Evolutionary conservation across 2,888 invertebrate genomes (phyloP).

Genomic region (Anoplius nigerrimus): DNA sequence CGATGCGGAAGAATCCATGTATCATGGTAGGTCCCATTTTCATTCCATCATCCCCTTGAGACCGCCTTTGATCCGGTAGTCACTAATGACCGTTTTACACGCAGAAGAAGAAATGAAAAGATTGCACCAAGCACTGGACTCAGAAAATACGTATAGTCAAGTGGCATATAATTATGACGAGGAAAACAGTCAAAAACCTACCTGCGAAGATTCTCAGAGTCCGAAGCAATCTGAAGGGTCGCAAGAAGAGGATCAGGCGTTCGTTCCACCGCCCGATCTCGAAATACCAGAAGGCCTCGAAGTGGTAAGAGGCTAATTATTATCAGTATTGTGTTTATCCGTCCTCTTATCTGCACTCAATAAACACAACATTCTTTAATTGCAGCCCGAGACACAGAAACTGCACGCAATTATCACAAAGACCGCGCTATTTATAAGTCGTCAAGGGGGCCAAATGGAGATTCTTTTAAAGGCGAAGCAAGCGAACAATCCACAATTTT

Average conservation of each 20-base stretch:
- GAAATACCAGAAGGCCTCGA: slow-evolving; percentile 86
- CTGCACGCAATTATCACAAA: slow-evolving; percentile 96
- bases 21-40: slow-evolving; percentile 83
- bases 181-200: slow-evolving; percentile 75
- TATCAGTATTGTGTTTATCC: neutral
- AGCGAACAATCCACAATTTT: slow-evolving; percentile 93
- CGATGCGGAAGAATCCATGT: slow-evolving; percentile 91
- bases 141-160: slow-evolving; percentile 80
- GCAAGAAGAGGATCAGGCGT: slow-evolving; percentile 84
- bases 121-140: slow-evolving; percentile 83
- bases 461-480: slow-evolving; percentile 98
- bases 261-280: slow-evolving; percentile 83
- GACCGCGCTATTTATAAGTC: slow-evolving; percentile 91
- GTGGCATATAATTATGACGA: slow-evolving; percentile 84
- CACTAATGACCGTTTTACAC: too few species aligned
- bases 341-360: slow-evolving; percentile 11
- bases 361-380: neutral
- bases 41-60: neutral
- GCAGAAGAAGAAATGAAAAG: slow-evolving; percentile 95
- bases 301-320: slow-evolving; percentile 77
- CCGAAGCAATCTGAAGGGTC: slow-evolving; percentile 74
- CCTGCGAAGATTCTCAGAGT: slow-evolving; percentile 72
- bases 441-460: slow-evolving; percentile 98
- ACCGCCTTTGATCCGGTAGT: too few species aligned
- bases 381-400: slow-evolving; percentile 90